phyloP scores from a whole-genome alignment of 2,113 vertebrate genomes.

The Megaleporinus macrocephalus region DNA sequence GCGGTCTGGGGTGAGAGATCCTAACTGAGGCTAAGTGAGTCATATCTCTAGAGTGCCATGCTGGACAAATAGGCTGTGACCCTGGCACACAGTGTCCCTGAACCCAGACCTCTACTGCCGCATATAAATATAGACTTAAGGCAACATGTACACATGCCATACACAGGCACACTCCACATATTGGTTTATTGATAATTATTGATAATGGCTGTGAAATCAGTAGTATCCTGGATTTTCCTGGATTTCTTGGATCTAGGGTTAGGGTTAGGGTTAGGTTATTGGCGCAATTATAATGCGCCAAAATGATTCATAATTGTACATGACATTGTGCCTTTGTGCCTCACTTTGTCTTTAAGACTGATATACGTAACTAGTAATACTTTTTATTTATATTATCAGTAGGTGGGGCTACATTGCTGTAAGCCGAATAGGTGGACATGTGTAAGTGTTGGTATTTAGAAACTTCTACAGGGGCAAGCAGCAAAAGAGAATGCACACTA shows the following conservation, averaged over 20 bases:
- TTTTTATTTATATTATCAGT: too few relatives aligned
- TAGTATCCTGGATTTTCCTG: too few relatives aligned
- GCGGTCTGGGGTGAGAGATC: not conserved
- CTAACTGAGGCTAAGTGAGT: conserved; percentile 18
- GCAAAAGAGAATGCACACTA: too few relatives aligned
- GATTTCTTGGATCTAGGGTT: too few relatives aligned
- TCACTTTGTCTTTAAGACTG: not conserved
- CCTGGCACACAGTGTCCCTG: not conserved
- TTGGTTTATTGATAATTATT: not conserved
- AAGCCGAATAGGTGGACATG: too few relatives aligned
- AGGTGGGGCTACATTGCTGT: too few relatives aligned
- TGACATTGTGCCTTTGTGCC: not conserved
- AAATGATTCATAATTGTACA: not conserved
- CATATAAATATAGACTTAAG: conserved; percentile 5
- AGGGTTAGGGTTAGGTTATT: too few relatives aligned
- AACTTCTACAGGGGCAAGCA: too few relatives aligned
- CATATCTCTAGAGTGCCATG: conserved; percentile 27
- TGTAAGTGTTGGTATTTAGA: too few relatives aligned
- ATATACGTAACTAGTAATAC: too few relatives aligned
- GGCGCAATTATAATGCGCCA: too few relatives aligned
- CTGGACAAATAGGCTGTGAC: conserved; percentile 39
- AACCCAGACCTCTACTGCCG: not conserved
- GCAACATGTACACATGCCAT: not conserved
- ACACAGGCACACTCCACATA: not conserved
- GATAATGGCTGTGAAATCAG: not conserved